Percentiles rank a stretch among this genome's conserved stretches.
These are phyloP conservation scores for Odontocolon sp. DNA, from an alignment of 2,888 invertebrate genomes.

Conservation along the genomic window DNA sequence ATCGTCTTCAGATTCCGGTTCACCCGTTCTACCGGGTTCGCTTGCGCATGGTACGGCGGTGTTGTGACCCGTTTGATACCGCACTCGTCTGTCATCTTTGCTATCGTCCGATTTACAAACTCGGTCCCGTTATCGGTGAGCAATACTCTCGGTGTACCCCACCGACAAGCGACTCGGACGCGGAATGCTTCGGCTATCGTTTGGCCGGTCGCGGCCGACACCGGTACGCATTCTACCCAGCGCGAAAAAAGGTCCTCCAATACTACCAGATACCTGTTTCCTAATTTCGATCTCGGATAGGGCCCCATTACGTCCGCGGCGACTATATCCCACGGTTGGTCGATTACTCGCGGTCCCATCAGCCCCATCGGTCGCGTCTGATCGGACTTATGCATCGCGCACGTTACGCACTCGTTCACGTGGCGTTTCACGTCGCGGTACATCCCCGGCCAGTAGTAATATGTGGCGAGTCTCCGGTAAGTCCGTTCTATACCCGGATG, in stretches of 20 bases:
- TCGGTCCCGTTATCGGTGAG: constrained; percentile 62
- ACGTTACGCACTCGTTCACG: too few relatives aligned
- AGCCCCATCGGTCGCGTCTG: constrained; percentile 55
- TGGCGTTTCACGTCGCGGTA: too few relatives aligned
- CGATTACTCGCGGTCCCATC: constrained; percentile 55
- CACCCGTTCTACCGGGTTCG: too few relatives aligned
- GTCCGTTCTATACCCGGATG: too few relatives aligned
- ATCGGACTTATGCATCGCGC: too few relatives aligned
- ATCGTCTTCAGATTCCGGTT: too few relatives aligned
- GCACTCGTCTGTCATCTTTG: not conserved
- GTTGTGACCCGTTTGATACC: too few relatives aligned
- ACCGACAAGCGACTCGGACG: constrained; percentile 41
- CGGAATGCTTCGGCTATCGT: constrained; percentile 43
- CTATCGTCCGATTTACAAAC: constrained; percentile 30
- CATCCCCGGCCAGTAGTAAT: too few relatives aligned
- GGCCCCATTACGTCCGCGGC: constrained; percentile 27
- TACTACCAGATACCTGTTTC: constrained; percentile 45
- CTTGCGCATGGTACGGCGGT: constrained; percentile 58
- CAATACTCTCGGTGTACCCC: constrained; percentile 51
- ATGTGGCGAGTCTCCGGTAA: too few relatives aligned
- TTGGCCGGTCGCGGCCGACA: constrained; percentile 32
- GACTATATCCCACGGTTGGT: constrained; percentile 14
- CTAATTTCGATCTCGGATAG: constrained; percentile 37
- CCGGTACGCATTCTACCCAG: constrained; percentile 43
- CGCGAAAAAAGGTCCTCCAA: too few relatives aligned